Base-by-base conservation (phyloP, 2,888 invertebrate genomes). In the Athalia circularis region DNA sequence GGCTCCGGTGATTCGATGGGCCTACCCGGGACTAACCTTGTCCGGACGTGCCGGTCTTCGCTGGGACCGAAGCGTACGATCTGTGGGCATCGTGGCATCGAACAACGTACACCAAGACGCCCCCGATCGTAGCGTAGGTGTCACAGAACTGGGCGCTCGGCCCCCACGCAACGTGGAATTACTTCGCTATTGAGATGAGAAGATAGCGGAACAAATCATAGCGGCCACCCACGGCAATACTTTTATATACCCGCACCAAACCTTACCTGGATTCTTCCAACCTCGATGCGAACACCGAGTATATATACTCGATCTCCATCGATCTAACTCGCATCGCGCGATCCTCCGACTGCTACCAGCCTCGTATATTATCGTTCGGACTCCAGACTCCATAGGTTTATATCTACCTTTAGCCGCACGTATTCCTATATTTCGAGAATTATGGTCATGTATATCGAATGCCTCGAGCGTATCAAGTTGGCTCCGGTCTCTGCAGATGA, bases 151-250 rank as follows among this genome's bases (percentile, higher is more conserved):
- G 61, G 74, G 57, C 70, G 43, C n/a, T n/a, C 85, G 81, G 82
- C 82, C 83, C 81, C 77, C 82, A 79, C 81, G 78, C 80, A 80
- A 83, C 80, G 80, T 83, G 82, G 87, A 89, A 88, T 88, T 88
- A 88, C 87, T 86, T 85, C 85, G 85, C 87, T 88, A 89, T 88
- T 85, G 88, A 88, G 88, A 89, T 88, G 86, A 84, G 84, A 80
- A 85, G 88, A 89, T 88, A 88, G 85, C 84, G 82, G 84, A 85
- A 88, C 87, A 86, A 88, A 88, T 89, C 88, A 88, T 88, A 87
- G 87, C 83, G 88, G 84, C 88, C 88, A 88, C 88, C 88, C 88
- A 88, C 88, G 88, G 84, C 81, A 77, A 65, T 45, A 11, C 43
- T 13, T 29, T 29, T 50, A 54, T 59, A 61, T 48, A 54, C 11